Evolutionary conservation across 2,888 invertebrate species (phyloP).

Genomic region (Agrypnus murinus): DNA sequence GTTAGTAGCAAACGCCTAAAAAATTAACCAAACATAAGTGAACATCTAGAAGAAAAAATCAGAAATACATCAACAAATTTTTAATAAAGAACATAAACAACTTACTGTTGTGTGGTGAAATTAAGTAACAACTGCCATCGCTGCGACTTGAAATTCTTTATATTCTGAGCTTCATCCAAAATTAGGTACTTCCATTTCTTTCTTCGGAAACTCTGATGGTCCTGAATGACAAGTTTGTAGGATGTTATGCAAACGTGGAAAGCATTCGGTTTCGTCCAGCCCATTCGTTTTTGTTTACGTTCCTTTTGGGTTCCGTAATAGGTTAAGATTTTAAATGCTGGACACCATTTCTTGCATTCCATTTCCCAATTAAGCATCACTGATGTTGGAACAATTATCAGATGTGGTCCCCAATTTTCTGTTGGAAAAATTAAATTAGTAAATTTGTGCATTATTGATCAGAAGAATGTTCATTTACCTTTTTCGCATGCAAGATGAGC

Average conservation of each 20-base stretch:
- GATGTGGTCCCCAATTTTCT: slow-evolving; percentile 98
- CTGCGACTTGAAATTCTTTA: slow-evolving; percentile 99
- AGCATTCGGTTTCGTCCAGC: slow-evolving; percentile 99
- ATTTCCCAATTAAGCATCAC: slow-evolving; percentile 99
- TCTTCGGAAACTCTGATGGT: slow-evolving; percentile 96
- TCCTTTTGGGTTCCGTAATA: slow-evolving; percentile 99
- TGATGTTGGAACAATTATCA: slow-evolving; percentile 98
- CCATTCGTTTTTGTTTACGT: slow-evolving; percentile 89
- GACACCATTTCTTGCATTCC: slow-evolving; percentile 99
- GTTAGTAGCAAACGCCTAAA: slow-evolving; percentile 90
- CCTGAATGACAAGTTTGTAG: slow-evolving; percentile 98
- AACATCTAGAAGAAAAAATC: slow-evolving; percentile 45
- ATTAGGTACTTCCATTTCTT: slow-evolving; percentile 99
- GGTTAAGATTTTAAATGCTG: slow-evolving; percentile 98
- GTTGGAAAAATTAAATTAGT: slow-evolving; percentile 36
- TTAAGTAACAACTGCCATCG: slow-evolving; percentile 98
- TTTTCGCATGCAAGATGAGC: slow-evolving; percentile 95
- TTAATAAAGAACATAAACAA: slow-evolving; percentile 50
- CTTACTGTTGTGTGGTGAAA: slow-evolving; percentile 92
- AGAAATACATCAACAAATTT: slow-evolving; percentile 47
- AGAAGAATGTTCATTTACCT: slow-evolving; percentile 67
- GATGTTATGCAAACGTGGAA: slow-evolving; percentile 99
- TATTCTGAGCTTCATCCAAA: slow-evolving; percentile 98
- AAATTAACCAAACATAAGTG: slow-evolving; percentile 50
- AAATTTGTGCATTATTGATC: not conserved